A percentile compares a stretch with the other conserved stretches of the same genome.
Conservation (phyloP, 1,140 invertebrate genomes). For the Drosophila leontia region DNA sequence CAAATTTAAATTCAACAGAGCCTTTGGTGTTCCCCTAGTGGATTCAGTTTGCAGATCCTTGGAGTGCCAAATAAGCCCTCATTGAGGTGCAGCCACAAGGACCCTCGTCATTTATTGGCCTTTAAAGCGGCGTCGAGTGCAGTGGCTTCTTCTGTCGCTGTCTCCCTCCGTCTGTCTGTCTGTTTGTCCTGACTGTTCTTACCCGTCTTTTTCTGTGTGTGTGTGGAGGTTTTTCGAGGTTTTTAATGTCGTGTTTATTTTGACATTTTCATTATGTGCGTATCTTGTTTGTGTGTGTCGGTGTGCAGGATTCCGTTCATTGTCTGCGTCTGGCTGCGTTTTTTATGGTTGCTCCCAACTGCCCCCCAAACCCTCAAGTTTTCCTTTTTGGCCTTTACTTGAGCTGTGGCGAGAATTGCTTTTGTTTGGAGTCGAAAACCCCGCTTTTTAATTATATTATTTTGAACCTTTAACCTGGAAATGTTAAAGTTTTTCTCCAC, state of each 20-base stretch:
- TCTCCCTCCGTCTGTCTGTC: constrained; percentile 23
- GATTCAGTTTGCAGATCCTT: constrained; percentile 25
- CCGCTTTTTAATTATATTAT: constrained; percentile 63
- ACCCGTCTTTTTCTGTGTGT: not conserved
- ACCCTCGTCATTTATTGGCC: constrained; percentile 74
- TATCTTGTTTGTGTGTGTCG: constrained; percentile 41
- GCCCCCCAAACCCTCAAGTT: constrained; percentile 13
- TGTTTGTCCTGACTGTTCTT: constrained; percentile 6
- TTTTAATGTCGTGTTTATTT: constrained; percentile 84
- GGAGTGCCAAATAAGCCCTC: constrained; percentile 42
- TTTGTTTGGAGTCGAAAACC: constrained; percentile 52
- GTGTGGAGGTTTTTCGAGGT: constrained; percentile 35
- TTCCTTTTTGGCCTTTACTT: constrained; percentile 21
- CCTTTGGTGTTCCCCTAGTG: constrained; percentile 7
- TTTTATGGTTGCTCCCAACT: constrained; percentile 37
- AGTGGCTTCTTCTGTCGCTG: constrained; percentile 52
- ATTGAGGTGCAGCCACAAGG: constrained; percentile 53
- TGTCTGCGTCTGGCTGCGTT: constrained; percentile 66
- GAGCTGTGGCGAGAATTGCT: constrained; percentile 24
- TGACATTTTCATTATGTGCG: constrained; percentile 82
- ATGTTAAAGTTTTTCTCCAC: constrained; percentile 33
- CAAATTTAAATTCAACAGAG: not conserved
- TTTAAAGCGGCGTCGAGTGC: constrained; percentile 73
- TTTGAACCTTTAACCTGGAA: constrained; percentile 61
- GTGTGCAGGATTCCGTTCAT: constrained; percentile 44